Evolutionary conservation across 2,797 vertebrate species (phyloP).

Genomic region (Alectoris magna): DNA sequence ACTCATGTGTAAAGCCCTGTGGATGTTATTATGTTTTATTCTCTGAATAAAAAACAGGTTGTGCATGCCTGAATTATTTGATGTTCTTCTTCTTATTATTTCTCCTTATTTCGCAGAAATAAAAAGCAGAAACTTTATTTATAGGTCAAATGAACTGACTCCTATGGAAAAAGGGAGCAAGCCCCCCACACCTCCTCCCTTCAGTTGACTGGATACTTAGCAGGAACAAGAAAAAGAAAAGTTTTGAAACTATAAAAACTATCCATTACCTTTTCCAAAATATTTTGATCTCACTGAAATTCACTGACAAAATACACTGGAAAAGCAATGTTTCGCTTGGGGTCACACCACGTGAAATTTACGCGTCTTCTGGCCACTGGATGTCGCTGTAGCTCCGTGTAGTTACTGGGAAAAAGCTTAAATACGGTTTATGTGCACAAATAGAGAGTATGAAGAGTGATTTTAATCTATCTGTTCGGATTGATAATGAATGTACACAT

Average conservation of each 20-base stretch:
- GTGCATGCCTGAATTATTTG: neutral
- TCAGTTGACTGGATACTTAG: neutral
- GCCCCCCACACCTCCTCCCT: neutral
- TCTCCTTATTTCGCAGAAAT: neutral
- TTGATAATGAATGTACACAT: neutral
- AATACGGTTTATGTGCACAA: fast-evolving
- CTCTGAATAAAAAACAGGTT: neutral
- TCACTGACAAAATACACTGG: neutral
- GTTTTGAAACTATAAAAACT: neutral
- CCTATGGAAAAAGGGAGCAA: neutral
- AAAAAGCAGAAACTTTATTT: neutral
- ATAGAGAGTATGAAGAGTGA: neutral
- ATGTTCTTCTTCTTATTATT: neutral
- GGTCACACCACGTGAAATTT: neutral
- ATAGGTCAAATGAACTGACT: neutral
- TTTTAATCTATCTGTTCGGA: neutral
- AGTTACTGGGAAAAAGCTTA: neutral
- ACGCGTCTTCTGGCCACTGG: slow-evolving; percentile 15
- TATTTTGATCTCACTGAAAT: neutral
- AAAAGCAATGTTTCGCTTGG: neutral
- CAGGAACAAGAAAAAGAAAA: neutral
- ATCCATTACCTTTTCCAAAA: neutral
- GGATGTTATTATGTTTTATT: fast-evolving
- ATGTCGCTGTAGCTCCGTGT: slow-evolving; percentile 56
- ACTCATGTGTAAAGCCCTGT: neutral